Conservation (phyloP, 2,113 vertebrate species). For the Corythornis madagascariensis region DNA sequence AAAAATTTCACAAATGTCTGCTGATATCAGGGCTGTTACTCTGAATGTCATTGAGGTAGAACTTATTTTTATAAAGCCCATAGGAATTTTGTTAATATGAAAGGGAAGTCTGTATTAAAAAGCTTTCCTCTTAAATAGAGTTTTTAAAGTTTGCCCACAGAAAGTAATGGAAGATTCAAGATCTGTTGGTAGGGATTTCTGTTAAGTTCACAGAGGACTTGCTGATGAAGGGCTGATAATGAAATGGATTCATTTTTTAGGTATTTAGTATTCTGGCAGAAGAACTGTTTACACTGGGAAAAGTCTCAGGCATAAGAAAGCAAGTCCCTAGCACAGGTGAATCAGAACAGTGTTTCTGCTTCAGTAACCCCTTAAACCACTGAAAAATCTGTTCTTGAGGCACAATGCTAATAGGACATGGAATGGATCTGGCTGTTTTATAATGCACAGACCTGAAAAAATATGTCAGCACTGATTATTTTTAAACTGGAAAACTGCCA, state of each 20-base stretch:
- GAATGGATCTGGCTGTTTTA: background rate
- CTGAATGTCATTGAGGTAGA: background rate
- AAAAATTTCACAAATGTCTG: background rate
- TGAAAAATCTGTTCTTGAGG: background rate
- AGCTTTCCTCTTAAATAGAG: background rate
- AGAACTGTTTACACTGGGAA: background rate
- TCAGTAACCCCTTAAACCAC: background rate
- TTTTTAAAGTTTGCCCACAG: background rate
- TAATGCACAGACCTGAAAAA: background rate
- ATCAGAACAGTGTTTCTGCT: conserved; percentile 7
- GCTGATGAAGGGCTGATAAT: background rate
- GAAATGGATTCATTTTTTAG: background rate
- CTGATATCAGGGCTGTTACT: background rate
- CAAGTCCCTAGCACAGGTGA: background rate
- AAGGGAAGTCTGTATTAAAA: background rate
- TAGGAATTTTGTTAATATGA: background rate
- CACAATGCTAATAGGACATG: background rate
- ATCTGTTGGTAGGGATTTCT: background rate
- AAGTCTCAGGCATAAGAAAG: background rate
- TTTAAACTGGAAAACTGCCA: background rate
- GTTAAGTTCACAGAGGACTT: background rate
- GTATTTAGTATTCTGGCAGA: background rate
- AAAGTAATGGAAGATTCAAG: background rate
- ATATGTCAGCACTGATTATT: background rate
- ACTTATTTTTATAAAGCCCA: background rate